Conservation (phyloP, 2,113 vertebrate genomes). For the Pipa parva region DNA sequence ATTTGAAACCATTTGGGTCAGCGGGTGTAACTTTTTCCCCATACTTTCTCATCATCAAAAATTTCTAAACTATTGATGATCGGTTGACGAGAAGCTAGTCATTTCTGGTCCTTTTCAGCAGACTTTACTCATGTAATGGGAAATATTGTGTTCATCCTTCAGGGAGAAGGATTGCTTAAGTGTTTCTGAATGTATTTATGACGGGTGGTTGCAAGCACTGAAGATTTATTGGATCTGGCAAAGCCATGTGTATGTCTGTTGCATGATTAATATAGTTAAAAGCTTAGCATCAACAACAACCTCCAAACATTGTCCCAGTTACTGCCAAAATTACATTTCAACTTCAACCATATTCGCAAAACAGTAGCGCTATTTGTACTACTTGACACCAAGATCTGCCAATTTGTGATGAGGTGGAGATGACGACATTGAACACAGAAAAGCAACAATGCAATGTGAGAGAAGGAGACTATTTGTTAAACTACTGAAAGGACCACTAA, state of each 20-base stretch:
- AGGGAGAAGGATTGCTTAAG: constrained; percentile 46
- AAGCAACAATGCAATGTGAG: too few species aligned
- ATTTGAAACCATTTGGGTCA: constrained; percentile 13
- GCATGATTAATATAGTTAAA: constrained; percentile 51
- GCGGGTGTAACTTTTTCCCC: neutral
- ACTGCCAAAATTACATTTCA: constrained; percentile 49
- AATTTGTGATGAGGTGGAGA: neutral
- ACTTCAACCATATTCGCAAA: constrained; percentile 36
- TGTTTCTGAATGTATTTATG: constrained; percentile 51
- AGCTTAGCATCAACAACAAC: constrained; percentile 48
- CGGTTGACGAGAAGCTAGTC: neutral
- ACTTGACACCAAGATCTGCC: constrained; percentile 27
- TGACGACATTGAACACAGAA: neutral
- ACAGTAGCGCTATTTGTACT: constrained; percentile 48
- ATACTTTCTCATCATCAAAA: neutral
- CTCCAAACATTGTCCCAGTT: constrained; percentile 48
- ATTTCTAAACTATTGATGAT: constrained; percentile 4
- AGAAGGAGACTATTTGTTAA: too few species aligned
- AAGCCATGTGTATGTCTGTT: constrained; percentile 33
- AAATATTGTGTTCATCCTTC: constrained; percentile 45
- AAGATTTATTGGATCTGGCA: constrained; percentile 56
- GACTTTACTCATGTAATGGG: constrained; percentile 39
- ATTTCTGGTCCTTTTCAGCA: constrained; percentile 17
- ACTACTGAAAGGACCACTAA: too few species aligned
- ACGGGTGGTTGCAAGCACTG: constrained; percentile 40